Percentiles rank a stretch among this genome's conserved stretches.
Conservation (phyloP, 2,113 vertebrate genomes). For the Malurus cyaneus region DNA sequence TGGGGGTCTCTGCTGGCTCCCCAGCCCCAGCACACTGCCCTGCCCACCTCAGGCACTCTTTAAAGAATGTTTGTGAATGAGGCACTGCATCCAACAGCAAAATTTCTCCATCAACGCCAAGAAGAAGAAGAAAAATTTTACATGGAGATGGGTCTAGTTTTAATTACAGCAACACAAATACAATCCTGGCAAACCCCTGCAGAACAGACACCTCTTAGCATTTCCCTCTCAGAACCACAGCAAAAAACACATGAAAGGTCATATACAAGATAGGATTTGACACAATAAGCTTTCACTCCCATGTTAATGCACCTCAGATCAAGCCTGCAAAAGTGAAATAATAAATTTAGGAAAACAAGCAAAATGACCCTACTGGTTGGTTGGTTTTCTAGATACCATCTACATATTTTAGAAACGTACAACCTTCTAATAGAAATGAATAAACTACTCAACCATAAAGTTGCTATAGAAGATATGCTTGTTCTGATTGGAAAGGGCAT, state of each 20-base stretch:
- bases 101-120: not conserved
- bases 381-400: conserved; percentile 84
- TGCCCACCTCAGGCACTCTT: not conserved
- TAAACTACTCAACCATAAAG: conserved; percentile 99
- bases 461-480: conserved; percentile 97
- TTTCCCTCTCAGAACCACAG: conserved; percentile 26
- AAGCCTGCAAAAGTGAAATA: conserved; percentile 77
- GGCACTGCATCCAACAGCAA: not conserved
- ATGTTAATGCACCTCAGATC: conserved; percentile 76
- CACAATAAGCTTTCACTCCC: conserved; percentile 73
- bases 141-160: not conserved
- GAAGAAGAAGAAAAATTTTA: not conserved
- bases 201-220: conserved; percentile 18
- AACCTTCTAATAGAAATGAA: conserved; percentile 99
- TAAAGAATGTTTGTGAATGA: not conserved
- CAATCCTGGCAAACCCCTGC: not conserved
- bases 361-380: conserved; percentile 85
- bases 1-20: rapidly evolving
- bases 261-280: conserved; percentile 73
- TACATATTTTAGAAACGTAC: conserved; percentile 93
- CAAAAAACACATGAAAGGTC: conserved; percentile 75
- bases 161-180: not conserved
- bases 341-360: conserved; percentile 87
- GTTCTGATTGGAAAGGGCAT: conserved; percentile 99
- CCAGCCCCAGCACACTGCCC: not conserved